phyloP scores from a whole-genome alignment of 2,113 vertebrate species.

The Pelvicachromis taeniatus region DNA sequence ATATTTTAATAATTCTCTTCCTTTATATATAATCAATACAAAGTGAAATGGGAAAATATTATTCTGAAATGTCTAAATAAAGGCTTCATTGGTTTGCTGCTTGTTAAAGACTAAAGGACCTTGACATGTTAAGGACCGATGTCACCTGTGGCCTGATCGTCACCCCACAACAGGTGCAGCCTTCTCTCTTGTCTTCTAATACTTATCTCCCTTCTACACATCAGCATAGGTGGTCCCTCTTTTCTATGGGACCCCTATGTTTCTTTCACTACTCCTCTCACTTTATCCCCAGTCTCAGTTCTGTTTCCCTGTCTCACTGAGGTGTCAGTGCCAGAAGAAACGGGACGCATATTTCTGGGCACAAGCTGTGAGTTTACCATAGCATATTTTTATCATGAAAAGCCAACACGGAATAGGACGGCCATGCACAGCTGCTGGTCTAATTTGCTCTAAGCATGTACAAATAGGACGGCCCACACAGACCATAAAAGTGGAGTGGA shows the following conservation, averaged over 20 bases:
- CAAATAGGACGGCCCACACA: conserved; percentile 75
- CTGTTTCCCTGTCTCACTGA: conserved; percentile 20
- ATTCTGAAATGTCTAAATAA: not conserved
- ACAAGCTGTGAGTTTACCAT: conserved; percentile 64
- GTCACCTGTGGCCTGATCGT: conserved; percentile 39
- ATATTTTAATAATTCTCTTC: not conserved
- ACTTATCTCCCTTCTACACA: conserved; percentile 51
- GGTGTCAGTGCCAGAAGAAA: conserved; percentile 55
- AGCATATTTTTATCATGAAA: conserved; percentile 74
- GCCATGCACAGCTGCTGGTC: conserved; percentile 71
- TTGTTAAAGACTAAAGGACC: conserved; percentile 24
- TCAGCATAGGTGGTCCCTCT: conserved; percentile 66
- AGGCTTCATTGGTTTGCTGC: not conserved
- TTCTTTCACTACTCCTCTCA: not conserved
- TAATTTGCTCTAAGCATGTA: conserved; percentile 77
- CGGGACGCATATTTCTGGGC: conserved; percentile 60
- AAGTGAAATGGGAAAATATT: not conserved
- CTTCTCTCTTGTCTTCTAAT: not conserved
- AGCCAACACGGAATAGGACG: conserved; percentile 68
- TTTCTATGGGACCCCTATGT: not conserved
- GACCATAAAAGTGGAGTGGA: conserved; percentile 75
- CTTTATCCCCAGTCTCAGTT: conserved; percentile 30
- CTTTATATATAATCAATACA: not conserved
- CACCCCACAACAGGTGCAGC: conserved; percentile 60
- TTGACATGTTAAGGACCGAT: conserved; percentile 26